A percentile compares a stretch with the other conserved stretches of the same genome.
Conservation (phyloP, 1,140 invertebrate genomes). For the Sinella curviseta region DNA sequence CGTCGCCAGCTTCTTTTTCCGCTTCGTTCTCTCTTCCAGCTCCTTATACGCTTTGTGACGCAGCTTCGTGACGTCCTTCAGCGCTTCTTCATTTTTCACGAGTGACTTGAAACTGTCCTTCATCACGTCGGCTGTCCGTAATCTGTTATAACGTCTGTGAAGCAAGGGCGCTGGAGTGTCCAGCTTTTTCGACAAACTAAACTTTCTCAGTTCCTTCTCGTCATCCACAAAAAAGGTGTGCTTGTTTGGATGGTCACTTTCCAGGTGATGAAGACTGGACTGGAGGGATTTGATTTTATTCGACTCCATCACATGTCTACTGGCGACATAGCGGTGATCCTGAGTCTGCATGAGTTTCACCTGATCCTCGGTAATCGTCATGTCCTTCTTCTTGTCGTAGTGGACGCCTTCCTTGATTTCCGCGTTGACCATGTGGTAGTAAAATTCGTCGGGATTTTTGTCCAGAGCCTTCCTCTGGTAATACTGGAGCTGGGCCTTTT, state of each 20-base stretch:
- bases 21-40: conserved; percentile 74
- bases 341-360: conserved; percentile 85
- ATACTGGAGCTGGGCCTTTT: conserved; percentile 78
- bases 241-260: conserved; percentile 71
- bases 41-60: conserved; percentile 73
- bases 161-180: conserved; percentile 74
- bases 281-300: conserved; percentile 87
- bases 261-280: conserved; percentile 77
- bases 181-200: conserved; percentile 71
- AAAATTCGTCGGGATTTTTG: conserved; percentile 97
- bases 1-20: conserved; percentile 77
- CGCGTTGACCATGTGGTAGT: conserved; percentile 96
- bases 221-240: conserved; percentile 81
- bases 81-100: conserved; percentile 47
- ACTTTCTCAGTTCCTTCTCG: conserved; percentile 64
- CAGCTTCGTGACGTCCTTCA: conserved; percentile 62
- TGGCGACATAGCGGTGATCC: conserved; percentile 85
- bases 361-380: conserved; percentile 77
- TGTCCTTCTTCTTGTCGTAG: conserved; percentile 66
- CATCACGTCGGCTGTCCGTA: conserved; percentile 64
- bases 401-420: conserved; percentile 70
- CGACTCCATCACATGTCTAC: conserved; percentile 79
- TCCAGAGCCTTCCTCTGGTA: conserved; percentile 81
- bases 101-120: conserved; percentile 60
- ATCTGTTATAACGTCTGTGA: conserved; percentile 68